Evolutionary conservation across 2,888 invertebrate genomes (phyloP).

Genomic region (Choristoneura rosaceana): DNA sequence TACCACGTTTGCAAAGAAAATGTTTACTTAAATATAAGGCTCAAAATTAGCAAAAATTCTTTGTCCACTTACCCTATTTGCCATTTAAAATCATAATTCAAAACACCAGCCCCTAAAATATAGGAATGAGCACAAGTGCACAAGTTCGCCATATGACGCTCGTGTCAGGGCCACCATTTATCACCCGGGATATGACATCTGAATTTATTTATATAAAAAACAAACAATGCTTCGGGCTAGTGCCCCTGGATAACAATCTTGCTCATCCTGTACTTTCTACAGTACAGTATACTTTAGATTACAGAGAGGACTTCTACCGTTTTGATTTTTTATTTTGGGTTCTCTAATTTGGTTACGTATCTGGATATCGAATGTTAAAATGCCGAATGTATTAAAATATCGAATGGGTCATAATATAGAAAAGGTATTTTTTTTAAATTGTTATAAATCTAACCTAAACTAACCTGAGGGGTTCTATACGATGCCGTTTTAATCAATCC

Average conservation of each 20-base stretch:
- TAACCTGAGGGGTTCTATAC: too few relatives aligned
- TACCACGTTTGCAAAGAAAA: too few relatives aligned
- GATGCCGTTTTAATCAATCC: too few relatives aligned
- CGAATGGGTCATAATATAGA: too few relatives aligned
- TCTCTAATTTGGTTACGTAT: too few relatives aligned
- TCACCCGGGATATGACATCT: constrained; percentile 82
- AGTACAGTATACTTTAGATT: constrained; percentile 53
- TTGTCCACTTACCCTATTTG: background rate
- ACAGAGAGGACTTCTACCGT: background rate
- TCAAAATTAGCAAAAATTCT: background rate
- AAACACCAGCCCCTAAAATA: constrained; percentile 57
- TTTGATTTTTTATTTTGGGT: background rate
- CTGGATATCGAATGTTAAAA: too few relatives aligned
- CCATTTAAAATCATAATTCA: constrained; percentile 50
- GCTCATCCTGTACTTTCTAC: constrained; percentile 60
- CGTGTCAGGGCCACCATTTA: constrained; percentile 78
- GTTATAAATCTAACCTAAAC: too few relatives aligned
- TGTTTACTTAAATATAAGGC: background rate
- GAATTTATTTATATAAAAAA: constrained; percentile 83
- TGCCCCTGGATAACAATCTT: constrained; percentile 70
- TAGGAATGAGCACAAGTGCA: constrained; percentile 70
- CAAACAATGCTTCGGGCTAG: constrained; percentile 75
- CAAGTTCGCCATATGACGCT: constrained; percentile 80
- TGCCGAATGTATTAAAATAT: too few relatives aligned
- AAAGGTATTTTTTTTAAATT: too few relatives aligned